Evolutionary conservation across 2,113 vertebrate species (phyloP).

Genomic region (Ginglymostoma cirratum): DNA sequence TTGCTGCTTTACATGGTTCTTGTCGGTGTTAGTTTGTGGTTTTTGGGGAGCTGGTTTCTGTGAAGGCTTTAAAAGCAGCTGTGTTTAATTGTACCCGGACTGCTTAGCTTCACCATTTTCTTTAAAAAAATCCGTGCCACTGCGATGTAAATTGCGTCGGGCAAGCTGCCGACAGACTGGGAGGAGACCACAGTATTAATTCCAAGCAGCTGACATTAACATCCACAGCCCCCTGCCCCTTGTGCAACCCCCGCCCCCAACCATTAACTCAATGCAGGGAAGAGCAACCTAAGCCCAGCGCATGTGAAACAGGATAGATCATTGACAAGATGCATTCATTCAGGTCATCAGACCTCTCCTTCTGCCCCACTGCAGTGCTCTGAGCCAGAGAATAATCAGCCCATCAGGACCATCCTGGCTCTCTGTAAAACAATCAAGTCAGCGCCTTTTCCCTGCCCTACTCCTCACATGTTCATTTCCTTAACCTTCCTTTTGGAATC

Average conservation of each 20-base stretch:
- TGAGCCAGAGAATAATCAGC: no score
- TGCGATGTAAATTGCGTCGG: slow-evolving; percentile 5
- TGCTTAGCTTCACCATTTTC: slow-evolving; percentile 9
- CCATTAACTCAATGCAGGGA: background rate
- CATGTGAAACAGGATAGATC: background rate
- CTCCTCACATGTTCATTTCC: no score
- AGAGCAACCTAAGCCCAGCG: background rate
- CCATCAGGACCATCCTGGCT: no score
- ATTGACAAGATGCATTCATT: background rate
- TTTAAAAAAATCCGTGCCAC: background rate
- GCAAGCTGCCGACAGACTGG: slow-evolving; percentile 3
- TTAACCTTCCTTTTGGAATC: no score
- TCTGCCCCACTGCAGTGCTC: background rate
- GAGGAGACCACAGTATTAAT: slow-evolving; percentile 25
- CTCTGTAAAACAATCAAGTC: no score
- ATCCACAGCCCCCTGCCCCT: background rate
- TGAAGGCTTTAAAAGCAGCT: background rate
- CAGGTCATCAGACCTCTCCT: background rate
- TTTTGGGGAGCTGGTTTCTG: background rate
- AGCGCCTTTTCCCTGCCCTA: no score
- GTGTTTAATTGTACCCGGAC: background rate
- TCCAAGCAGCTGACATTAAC: background rate
- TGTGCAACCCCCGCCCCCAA: background rate
- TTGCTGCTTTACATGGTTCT: background rate
- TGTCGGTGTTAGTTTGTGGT: background rate